phyloP scores from a whole-genome alignment of 2,113 vertebrate species.

The Uria aalge region DNA sequence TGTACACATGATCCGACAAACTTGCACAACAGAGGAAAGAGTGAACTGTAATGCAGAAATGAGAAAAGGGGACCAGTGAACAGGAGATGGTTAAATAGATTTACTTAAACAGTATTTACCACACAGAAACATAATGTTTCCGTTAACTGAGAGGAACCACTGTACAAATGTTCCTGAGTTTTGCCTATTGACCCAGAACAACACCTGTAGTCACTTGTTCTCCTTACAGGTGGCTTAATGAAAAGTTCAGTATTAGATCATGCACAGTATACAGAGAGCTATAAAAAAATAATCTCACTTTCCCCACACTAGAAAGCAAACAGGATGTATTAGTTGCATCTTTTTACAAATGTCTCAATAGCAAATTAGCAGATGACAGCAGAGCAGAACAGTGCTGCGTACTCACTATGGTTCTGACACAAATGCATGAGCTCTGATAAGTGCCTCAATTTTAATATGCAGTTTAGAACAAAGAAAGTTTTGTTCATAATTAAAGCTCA shows the following conservation, averaged over 20 bases:
- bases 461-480: neutral
- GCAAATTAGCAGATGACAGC: neutral
- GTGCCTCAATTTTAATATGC: neutral
- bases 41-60: neutral
- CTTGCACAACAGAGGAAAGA: neutral
- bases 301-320: neutral
- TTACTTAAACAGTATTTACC: neutral
- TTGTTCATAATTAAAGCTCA: neutral
- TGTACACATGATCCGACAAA: neutral
- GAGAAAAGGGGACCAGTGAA: neutral
- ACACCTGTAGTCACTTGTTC: neutral
- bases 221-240: neutral
- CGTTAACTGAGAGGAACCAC: neutral
- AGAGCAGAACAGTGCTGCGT: neutral
- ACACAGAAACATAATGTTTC: neutral
- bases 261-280: neutral
- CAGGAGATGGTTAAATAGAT: neutral
- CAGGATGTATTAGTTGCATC: neutral
- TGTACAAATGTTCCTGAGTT: neutral
- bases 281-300: neutral
- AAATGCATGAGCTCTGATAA: neutral
- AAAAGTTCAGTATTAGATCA: neutral
- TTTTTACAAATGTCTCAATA: neutral
- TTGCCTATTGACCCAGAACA: neutral
- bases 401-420: neutral